phyloP scores from a whole-genome alignment of 1,140 invertebrate genomes.

The Harpegnathos saltator region DNA sequence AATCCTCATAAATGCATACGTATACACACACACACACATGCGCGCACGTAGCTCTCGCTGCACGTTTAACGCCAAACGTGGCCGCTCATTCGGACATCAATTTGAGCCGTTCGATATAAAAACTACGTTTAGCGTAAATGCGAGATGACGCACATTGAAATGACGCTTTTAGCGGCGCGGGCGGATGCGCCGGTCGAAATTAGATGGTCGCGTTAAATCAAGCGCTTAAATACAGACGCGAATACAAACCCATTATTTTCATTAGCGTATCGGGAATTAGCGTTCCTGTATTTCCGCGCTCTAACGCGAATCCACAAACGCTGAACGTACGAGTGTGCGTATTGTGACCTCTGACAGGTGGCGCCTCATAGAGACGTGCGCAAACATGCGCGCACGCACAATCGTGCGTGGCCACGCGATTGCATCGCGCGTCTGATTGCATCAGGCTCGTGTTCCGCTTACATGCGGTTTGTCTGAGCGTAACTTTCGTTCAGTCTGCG shows the following conservation, averaged over 20 bases:
- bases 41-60: background rate
- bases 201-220: background rate
- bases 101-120: conserved; percentile 18
- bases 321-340: conserved; percentile 7
- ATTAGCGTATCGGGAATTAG: too few relatives aligned
- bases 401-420: conserved; percentile 23
- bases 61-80: background rate
- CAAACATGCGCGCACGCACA: conserved; percentile 68
- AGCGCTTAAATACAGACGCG: conserved; percentile 12
- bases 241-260: conserved; percentile 32
- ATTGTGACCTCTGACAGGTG: conserved; percentile 53
- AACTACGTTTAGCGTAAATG: conserved; percentile 1
- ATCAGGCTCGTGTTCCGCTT: conserved; percentile 68
- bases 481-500: conserved; percentile 66
- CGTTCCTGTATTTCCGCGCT: background rate
- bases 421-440: conserved; percentile 41
- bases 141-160: background rate
- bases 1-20: background rate
- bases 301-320: conserved; percentile 21
- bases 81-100: background rate
- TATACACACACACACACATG: background rate
- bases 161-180: conserved; percentile 1
- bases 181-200: too few relatives aligned
- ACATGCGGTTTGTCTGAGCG: conserved; percentile 75
- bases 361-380: conserved; percentile 54